These are phyloP conservation scores for Sphaeridia pumilis DNA, from an alignment of 2,888 invertebrate genomes.

Conservation along the genomic window DNA sequence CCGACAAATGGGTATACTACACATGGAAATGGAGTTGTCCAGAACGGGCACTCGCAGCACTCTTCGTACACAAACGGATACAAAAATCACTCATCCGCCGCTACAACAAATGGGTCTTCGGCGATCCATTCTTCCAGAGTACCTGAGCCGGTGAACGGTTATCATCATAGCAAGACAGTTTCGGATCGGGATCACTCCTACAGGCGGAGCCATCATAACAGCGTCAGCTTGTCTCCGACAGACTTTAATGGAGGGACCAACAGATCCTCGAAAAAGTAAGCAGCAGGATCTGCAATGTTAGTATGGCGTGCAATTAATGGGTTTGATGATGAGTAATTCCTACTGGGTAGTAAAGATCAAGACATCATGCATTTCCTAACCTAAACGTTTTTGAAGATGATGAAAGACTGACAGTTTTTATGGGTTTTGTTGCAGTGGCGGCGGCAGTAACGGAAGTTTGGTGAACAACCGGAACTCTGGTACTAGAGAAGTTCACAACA, in stretches of 20 bases:
- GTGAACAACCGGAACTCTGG: slow-evolving; percentile 50
- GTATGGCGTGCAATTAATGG: no score
- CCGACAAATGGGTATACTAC: slow-evolving; percentile 33
- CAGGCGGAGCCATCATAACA: slow-evolving; percentile 30
- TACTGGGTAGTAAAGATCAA: background rate
- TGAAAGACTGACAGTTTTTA: background rate
- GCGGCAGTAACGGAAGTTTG: slow-evolving; percentile 23
- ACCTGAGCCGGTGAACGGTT: slow-evolving; percentile 37
- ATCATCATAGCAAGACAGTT: no score
- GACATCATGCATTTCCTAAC: background rate
- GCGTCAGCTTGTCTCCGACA: background rate
- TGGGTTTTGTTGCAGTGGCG: slow-evolving; percentile 16
- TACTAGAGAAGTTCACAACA: slow-evolving; percentile 88
- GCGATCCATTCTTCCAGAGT: slow-evolving; percentile 35
- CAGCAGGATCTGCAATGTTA: no score
- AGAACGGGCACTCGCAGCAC: slow-evolving; percentile 32
- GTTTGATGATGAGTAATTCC: no score
- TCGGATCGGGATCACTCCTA: slow-evolving; percentile 37
- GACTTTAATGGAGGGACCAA: background rate
- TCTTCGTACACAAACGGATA: slow-evolving; percentile 27
- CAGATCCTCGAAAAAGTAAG: no score
- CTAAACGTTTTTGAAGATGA: background rate
- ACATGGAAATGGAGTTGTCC: slow-evolving; percentile 32
- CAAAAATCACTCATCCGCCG: slow-evolving; percentile 18
- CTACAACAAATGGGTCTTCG: slow-evolving; percentile 8